Conservation (phyloP, 2,113 vertebrate species). For the Neodontobutis hainanensis region DNA sequence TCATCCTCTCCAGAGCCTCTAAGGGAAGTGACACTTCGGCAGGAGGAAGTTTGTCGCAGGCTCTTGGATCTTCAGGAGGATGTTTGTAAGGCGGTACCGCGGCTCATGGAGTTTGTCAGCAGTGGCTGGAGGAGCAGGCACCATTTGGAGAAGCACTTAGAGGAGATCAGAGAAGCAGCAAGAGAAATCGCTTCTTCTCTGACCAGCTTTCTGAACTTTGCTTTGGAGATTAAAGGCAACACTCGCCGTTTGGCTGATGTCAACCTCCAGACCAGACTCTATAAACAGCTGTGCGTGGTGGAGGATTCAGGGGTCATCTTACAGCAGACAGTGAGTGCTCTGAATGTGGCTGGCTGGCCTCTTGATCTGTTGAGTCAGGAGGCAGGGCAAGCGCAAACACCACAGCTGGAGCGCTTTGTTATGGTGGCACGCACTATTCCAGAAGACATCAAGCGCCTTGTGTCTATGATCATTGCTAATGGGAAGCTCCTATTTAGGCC, state of each 20-base stretch:
- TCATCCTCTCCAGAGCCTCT: slow-evolving; percentile 74
- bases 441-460: slow-evolving; percentile 89
- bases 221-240: slow-evolving; percentile 76
- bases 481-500: slow-evolving; percentile 89
- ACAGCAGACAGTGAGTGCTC: slow-evolving; percentile 77
- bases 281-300: slow-evolving; percentile 85
- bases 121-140: slow-evolving; percentile 87
- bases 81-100: slow-evolving; percentile 78
- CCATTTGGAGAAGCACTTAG: slow-evolving; percentile 83
- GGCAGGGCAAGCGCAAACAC: slow-evolving; percentile 71
- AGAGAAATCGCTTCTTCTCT: slow-evolving; percentile 78
- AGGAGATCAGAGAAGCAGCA: slow-evolving; percentile 80
- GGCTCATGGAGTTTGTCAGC: slow-evolving; percentile 91
- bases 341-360: slow-evolving; percentile 83
- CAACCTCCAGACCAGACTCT: slow-evolving; percentile 85
- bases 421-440: slow-evolving; percentile 89
- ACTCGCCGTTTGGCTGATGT: slow-evolving; percentile 76
- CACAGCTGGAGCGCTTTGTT: slow-evolving; percentile 90
- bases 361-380: slow-evolving; percentile 81
- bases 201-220: slow-evolving; percentile 84
- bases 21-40: slow-evolving; percentile 77
- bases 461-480: slow-evolving; percentile 92
- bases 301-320: slow-evolving; percentile 84
- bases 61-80: slow-evolving; percentile 82
- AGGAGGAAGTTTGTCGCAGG: slow-evolving; percentile 77